Conservation (phyloP, 2,888 invertebrate genomes). For the Chymomyza caudatula region DNA sequence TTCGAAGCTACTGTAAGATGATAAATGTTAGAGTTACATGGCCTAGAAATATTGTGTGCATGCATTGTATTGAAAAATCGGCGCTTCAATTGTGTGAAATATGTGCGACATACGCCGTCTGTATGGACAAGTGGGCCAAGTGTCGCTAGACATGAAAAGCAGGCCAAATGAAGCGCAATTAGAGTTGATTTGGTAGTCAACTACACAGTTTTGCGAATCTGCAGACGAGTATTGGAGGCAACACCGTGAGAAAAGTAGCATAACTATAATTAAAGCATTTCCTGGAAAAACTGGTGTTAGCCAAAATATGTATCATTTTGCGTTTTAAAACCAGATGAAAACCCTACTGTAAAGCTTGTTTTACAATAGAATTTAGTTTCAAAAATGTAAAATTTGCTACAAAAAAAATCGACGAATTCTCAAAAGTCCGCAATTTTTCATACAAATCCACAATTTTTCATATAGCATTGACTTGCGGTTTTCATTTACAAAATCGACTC, state of each 20-base stretch:
- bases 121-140: neutral
- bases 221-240: neutral
- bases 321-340: too few relatives aligned
- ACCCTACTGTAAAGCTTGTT: too few relatives aligned
- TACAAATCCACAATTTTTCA: too few relatives aligned
- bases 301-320: too few relatives aligned
- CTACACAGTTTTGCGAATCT: neutral
- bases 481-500: too few relatives aligned
- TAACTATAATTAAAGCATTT: neutral
- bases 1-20: neutral
- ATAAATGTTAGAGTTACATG: conserved; percentile 30
- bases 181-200: neutral
- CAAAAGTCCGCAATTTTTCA: too few relatives aligned
- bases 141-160: neutral
- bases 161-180: neutral
- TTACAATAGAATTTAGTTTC: too few relatives aligned
- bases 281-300: neutral
- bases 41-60: neutral
- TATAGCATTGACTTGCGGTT: too few relatives aligned
- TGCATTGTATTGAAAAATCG: neutral
- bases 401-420: too few relatives aligned
- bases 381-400: too few relatives aligned
- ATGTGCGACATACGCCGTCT: neutral
- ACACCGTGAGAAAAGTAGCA: neutral
- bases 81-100: neutral